Evolutionary conservation across 2,113 vertebrate genomes (phyloP).

Genomic region (Carassius carassius): DNA sequence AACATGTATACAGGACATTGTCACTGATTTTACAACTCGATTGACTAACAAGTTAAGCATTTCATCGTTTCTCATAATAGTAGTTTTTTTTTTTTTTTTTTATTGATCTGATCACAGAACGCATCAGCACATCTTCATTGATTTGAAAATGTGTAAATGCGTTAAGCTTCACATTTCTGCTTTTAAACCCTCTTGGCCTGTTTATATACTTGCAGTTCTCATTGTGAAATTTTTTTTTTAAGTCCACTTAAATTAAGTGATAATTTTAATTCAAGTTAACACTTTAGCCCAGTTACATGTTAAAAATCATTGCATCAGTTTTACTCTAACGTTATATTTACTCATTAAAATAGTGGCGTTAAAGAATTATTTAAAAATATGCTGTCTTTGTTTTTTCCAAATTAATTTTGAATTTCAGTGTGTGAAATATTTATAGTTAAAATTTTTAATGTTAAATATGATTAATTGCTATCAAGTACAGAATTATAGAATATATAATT

Average conservation of each 20-base stretch:
- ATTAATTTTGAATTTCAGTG: not conserved
- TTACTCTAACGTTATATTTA: not conserved
- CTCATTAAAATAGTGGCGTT: too few species aligned
- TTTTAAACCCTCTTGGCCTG: not conserved
- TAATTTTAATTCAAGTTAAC: too few species aligned
- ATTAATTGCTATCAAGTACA: not conserved
- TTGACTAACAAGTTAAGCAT: conserved; percentile 43
- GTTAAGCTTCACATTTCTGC: not conserved
- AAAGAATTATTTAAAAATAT: too few species aligned
- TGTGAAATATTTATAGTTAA: too few species aligned
- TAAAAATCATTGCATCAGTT: not conserved
- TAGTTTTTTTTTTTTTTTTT: not conserved
- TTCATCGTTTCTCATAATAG: conserved; percentile 28
- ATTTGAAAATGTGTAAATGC: not conserved
- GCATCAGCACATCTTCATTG: not conserved
- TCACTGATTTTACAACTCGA: not conserved
- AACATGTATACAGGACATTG: conserved; percentile 4
- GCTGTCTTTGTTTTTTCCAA: not conserved
- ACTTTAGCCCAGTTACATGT: not conserved
- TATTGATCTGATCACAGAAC: not conserved
- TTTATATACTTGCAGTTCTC: too few species aligned
- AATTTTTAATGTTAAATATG: not conserved
- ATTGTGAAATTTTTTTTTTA: too few species aligned
- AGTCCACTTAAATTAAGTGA: too few species aligned
- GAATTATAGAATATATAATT: not conserved